Conservation (phyloP, 2,888 invertebrate species). For the Trilocha varians region DNA sequence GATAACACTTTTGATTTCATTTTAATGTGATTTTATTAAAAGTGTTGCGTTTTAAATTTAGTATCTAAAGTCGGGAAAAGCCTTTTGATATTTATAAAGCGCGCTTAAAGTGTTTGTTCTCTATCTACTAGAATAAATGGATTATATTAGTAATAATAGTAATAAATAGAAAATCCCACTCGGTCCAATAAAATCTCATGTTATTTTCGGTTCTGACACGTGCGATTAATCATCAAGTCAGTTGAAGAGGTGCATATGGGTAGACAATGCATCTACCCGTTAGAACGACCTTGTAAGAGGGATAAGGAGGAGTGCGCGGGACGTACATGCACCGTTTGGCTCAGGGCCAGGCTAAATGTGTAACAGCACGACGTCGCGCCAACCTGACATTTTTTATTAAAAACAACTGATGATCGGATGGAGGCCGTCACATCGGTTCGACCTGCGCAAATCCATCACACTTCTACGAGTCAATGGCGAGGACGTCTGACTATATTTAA, state of each 20-base stretch:
- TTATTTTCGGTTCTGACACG: too few relatives aligned
- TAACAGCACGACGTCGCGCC: slow-evolving; percentile 53
- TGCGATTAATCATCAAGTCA: not conserved
- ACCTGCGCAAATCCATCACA: slow-evolving; percentile 59
- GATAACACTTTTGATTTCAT: too few relatives aligned
- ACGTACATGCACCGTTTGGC: slow-evolving; percentile 59
- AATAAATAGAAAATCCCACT: too few relatives aligned
- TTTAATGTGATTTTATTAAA: too few relatives aligned
- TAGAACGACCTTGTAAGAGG: slow-evolving; percentile 55
- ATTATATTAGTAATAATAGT: too few relatives aligned
- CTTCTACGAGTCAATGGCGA: slow-evolving; percentile 69
- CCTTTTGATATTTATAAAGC: too few relatives aligned
- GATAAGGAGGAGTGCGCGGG: slow-evolving; percentile 38
- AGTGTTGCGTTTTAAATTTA: too few relatives aligned
- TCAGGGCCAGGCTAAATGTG: slow-evolving; percentile 62
- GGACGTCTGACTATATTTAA: slow-evolving; percentile 58
- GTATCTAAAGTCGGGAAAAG: too few relatives aligned
- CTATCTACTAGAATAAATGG: too few relatives aligned
- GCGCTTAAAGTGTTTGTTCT: too few relatives aligned
- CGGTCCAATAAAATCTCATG: too few relatives aligned
- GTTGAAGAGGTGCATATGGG: slow-evolving; percentile 10
- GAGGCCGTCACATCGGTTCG: slow-evolving; percentile 50
- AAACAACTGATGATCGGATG: slow-evolving; percentile 60
- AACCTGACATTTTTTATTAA: slow-evolving; percentile 68
- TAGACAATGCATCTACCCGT: slow-evolving; percentile 28